Conservation (phyloP, 2,888 invertebrate genomes). For the Cordilura impudica region DNA sequence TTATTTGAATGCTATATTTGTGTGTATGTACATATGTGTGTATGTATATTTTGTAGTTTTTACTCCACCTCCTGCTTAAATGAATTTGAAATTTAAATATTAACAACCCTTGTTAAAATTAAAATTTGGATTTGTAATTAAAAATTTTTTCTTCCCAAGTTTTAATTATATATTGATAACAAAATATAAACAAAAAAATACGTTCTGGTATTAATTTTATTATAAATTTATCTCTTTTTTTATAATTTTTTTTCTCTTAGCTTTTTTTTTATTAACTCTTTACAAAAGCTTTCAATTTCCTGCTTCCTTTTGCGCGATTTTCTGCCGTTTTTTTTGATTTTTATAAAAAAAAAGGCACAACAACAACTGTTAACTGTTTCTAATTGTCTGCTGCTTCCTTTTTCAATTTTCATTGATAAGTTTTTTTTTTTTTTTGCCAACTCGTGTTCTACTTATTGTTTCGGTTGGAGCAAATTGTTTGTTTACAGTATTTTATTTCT, state of each 20-base stretch:
- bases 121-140: background rate
- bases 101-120: conserved; percentile 18
- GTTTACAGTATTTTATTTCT: conserved; percentile 10
- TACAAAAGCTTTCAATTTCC: conserved; percentile 18
- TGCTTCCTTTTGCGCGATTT: background rate
- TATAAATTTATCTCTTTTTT: background rate
- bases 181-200: background rate
- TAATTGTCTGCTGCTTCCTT: background rate
- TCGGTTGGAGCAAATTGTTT: conserved; percentile 24
- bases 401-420: conserved; percentile 15
- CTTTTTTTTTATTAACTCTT: background rate
- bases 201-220: background rate
- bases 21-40: too few species aligned
- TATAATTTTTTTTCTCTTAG: background rate
- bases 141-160: too few species aligned
- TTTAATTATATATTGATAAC: background rate
- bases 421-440: background rate
- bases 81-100: background rate
- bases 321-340: background rate
- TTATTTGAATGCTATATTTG: conserved; percentile 44
- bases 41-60: conserved; percentile 27
- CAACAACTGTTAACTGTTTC: conserved; percentile 23
- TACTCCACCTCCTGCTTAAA: conserved; percentile 50
- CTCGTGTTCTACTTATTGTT: background rate
- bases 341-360: background rate